Conservation (phyloP, 2,113 vertebrate species). For the Gobius niger region DNA sequence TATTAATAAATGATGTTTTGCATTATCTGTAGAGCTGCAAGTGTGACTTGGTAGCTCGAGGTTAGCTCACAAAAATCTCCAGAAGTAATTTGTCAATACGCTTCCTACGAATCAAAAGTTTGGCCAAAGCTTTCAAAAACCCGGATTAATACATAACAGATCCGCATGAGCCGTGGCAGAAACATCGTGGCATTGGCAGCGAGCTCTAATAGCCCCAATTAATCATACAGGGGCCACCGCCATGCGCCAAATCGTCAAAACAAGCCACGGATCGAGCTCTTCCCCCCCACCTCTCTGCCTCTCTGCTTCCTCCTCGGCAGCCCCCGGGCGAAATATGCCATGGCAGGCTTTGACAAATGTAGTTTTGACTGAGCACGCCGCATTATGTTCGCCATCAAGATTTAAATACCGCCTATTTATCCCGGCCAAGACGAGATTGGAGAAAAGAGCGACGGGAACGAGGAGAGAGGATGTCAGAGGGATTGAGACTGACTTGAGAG, state of each 20-base stretch:
- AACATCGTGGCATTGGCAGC: slow-evolving; percentile 39
- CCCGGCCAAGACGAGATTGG: slow-evolving; percentile 51
- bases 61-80: not conserved
- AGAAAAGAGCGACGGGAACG: slow-evolving; percentile 28
- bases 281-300: slow-evolving; percentile 13
- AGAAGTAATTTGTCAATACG: not conserved
- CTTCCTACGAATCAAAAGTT: slow-evolving; percentile 5
- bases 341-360: slow-evolving; percentile 76
- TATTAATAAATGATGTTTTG: not conserved
- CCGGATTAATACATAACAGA: slow-evolving; percentile 29
- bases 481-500: slow-evolving; percentile 43
- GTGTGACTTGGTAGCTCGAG: not conserved
- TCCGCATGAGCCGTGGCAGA: slow-evolving; percentile 13
- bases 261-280: slow-evolving; percentile 52
- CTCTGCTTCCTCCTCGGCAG: slow-evolving; percentile 46
- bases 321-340: slow-evolving; percentile 54
- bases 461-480: slow-evolving; percentile 41
- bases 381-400: slow-evolving; percentile 70
- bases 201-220: slow-evolving; percentile 58
- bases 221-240: slow-evolving; percentile 53
- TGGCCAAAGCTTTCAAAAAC: slow-evolving; percentile 5
- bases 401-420: slow-evolving; percentile 76
- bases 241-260: slow-evolving; percentile 53
- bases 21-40: not conserved
- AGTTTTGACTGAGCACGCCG: slow-evolving; percentile 70